Conservation (phyloP, 2,888 invertebrate species). For the Cosmorhoe ocellata region DNA sequence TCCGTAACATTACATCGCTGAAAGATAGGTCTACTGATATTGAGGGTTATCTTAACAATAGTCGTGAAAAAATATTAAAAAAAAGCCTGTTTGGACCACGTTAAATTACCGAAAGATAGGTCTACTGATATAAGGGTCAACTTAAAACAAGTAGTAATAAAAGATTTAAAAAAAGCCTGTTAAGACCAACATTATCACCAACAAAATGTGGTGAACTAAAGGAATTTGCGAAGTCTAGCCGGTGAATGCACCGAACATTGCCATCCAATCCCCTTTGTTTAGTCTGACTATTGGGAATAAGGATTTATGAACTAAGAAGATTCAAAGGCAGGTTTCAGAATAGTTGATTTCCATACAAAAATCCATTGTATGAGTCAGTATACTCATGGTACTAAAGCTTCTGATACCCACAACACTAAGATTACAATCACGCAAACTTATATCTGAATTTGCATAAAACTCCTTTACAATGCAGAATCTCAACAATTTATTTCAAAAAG, state of each 20-base stretch:
- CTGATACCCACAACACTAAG: not conserved
- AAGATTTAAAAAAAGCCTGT: no score
- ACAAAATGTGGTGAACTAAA: constrained; percentile 13
- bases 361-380: no score
- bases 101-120: no score
- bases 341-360: no score
- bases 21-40: no score
- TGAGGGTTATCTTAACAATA: no score
- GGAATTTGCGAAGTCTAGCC: constrained; percentile 41
- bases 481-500: constrained; percentile 28
- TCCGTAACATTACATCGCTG: no score
- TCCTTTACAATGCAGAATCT: constrained; percentile 20
- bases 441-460: constrained; percentile 20
- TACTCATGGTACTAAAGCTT: not conserved
- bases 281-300: constrained; percentile 21
- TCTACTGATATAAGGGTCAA: no score
- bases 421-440: constrained; percentile 12
- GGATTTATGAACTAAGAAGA: constrained; percentile 18
- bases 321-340: not conserved
- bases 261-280: constrained; percentile 43
- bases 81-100: no score
- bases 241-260: constrained; percentile 47
- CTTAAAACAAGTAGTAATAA: no score
- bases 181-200: constrained; percentile 29
- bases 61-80: no score